Evolutionary conservation across 2,888 invertebrate genomes (phyloP), one percentile per base, ranked within the genome.

Genomic region (Chrysotoxum bicinctum): DNA sequence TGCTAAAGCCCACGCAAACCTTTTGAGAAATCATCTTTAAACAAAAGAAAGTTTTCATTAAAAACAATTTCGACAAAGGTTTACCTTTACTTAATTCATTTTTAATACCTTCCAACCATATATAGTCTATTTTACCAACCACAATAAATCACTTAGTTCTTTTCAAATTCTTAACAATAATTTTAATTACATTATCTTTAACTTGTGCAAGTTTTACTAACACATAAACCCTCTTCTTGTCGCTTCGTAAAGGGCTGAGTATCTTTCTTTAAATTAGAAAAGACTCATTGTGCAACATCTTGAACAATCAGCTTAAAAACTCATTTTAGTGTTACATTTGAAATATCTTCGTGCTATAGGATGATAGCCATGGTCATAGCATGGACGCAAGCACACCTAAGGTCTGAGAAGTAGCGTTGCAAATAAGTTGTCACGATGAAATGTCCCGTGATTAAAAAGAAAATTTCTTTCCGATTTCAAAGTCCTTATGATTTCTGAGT

Each of bases 251-350:
- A 60, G 26, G 40, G 21, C 60, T 73, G 48, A 37, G 45, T 40
- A 21, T 60, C 40, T 37, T 73, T 60, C 40, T 37, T 73, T 37
- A 68, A 79, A 68, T 66, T 66, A 73, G 40, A 30, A 54, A 62
- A 45, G 32, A 64, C 45, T 64, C 52, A 62, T 75, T 81, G 48
- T 77, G 60, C 48, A 68, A 48, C 77, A 77, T 73, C 83, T 69
- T 78, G 69, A 73, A 54, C 40, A 45, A 60, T 82, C 54, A 56
- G 83, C 73, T 83, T 74, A 78, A 78, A 78, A 83, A 74, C 83
- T 69, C 62, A 64, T 78, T 78, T 83, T 54, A 56, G 40, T 21
- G 23, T 74, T 69, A 48, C 69, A 69, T 19, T 77, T 35, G 66
- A 19, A 45, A 10, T n/a, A 10, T 19, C 52, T 35, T 64, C n/a